A percentile compares a stretch with the other conserved stretches of the same genome.
These are phyloP conservation scores for Drosophila teissieri DNA, from an alignment of 1,140 invertebrate genomes.

Conservation along the genomic window DNA sequence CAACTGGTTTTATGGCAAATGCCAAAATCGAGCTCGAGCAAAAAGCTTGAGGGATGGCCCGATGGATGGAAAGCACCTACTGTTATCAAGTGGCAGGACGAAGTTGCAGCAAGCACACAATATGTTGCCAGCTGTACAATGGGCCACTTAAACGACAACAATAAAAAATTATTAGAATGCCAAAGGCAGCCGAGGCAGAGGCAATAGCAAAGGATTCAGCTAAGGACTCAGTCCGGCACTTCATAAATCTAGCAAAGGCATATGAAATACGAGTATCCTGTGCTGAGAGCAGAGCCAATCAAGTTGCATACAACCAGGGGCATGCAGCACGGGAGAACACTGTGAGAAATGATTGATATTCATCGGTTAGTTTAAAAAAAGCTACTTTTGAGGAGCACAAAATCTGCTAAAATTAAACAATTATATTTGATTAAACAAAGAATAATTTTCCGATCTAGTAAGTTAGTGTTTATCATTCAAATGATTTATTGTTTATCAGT, in stretches of 20 bases:
- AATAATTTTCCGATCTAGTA: no score
- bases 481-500: no score
- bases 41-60: constrained; percentile 5
- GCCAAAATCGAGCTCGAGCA: constrained; percentile 28
- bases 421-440: no score
- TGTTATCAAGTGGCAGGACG: constrained; percentile 44
- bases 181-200: constrained; percentile 54
- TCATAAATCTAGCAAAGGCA: constrained; percentile 77
- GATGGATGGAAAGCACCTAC: constrained; percentile 22
- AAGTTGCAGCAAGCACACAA: constrained; percentile 57
- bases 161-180: constrained; percentile 81
- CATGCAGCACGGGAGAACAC: constrained; percentile 16
- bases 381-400: no score
- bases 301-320: constrained; percentile 61
- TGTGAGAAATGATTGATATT: constrained; percentile 2
- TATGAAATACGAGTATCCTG: constrained; percentile 80
- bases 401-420: no score
- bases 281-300: constrained; percentile 70
- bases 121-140: constrained; percentile 80
- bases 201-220: constrained; percentile 28
- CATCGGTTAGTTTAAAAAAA: no score
- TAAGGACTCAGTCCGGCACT: constrained; percentile 56
- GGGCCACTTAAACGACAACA: constrained; percentile 78
- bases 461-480: no score
- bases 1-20: constrained; percentile 19